A percentile compares a stretch with the other conserved stretches of the same genome.
Evolutionary conservation across 2,113 vertebrate species (phyloP).

Genomic region (Dendropsophus ebraccatus): DNA sequence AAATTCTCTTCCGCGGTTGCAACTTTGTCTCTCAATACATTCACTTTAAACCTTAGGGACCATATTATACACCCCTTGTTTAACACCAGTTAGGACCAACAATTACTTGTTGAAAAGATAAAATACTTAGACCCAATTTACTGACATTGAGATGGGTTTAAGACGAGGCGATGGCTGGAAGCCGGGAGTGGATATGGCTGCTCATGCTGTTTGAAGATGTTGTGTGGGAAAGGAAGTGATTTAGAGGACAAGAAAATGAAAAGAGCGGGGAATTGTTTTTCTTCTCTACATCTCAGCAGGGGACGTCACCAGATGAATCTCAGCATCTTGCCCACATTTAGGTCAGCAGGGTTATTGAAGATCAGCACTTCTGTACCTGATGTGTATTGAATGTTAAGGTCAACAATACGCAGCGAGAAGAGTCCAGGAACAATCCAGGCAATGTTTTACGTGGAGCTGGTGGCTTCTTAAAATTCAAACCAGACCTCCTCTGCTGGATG

Average conservation of each 20-base stretch:
- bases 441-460: not conserved
- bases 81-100: too few relatives aligned
- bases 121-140: slow-evolving; percentile 33
- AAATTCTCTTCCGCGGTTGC: too few relatives aligned
- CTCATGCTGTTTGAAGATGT: slow-evolving; percentile 22
- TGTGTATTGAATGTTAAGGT: slow-evolving; percentile 49
- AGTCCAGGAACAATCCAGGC: not conserved
- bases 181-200: slow-evolving; percentile 18
- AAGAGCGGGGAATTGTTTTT: slow-evolving; percentile 35
- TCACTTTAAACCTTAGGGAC: too few relatives aligned
- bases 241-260: slow-evolving; percentile 30
- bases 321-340: slow-evolving; percentile 40
- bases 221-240: slow-evolving; percentile 57
- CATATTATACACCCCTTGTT: too few relatives aligned
- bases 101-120: not conserved
- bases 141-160: slow-evolving; percentile 17
- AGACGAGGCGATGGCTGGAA: not conserved
- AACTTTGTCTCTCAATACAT: too few relatives aligned
- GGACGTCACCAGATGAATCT: slow-evolving; percentile 37
- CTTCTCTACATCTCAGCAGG: slow-evolving; percentile 52
- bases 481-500: slow-evolving; percentile 9
- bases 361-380: slow-evolving; percentile 40
- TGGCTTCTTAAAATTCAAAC: slow-evolving; percentile 43
- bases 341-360: slow-evolving; percentile 33
- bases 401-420: not conserved